Conservation (phyloP, 1,140 invertebrate genomes). For the Mamestra configurata region DNA sequence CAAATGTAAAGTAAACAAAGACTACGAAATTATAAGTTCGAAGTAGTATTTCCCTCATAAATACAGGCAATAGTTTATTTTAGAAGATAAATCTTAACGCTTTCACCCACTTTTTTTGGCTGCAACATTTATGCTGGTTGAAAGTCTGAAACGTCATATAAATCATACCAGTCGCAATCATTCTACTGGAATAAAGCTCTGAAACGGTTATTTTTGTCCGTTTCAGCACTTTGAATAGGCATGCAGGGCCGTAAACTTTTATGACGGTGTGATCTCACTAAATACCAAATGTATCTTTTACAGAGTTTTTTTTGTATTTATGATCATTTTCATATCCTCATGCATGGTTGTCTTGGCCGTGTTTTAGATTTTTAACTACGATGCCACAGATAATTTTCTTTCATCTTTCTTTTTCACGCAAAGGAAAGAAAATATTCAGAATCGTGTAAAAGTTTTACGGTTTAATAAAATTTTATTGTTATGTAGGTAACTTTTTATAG, state of each 20-base stretch:
- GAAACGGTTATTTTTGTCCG: constrained; percentile 68
- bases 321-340: constrained; percentile 36
- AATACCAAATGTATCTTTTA: constrained; percentile 55
- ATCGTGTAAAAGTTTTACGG: not conserved
- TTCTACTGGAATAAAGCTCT: constrained; percentile 50
- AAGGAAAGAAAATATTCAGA: constrained; percentile 18
- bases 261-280: constrained; percentile 68
- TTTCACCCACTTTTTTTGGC: constrained; percentile 4
- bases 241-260: constrained; percentile 74
- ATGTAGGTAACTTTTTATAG: constrained; percentile 20
- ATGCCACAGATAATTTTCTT: constrained; percentile 28
- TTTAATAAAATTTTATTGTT: constrained; percentile 29
- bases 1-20: not conserved
- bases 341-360: constrained; percentile 11
- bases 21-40: not conserved
- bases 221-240: constrained; percentile 65
- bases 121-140: constrained; percentile 18
- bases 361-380: constrained; percentile 28
- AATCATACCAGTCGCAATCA: constrained; percentile 30
- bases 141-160: constrained; percentile 29
- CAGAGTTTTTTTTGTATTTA: constrained; percentile 24
- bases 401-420: constrained; percentile 18
- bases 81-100: not conserved
- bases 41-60: not conserved
- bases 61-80: not conserved